phyloP scores from a whole-genome alignment of 2,888 invertebrate genomes.

The Tipula helvola region DNA sequence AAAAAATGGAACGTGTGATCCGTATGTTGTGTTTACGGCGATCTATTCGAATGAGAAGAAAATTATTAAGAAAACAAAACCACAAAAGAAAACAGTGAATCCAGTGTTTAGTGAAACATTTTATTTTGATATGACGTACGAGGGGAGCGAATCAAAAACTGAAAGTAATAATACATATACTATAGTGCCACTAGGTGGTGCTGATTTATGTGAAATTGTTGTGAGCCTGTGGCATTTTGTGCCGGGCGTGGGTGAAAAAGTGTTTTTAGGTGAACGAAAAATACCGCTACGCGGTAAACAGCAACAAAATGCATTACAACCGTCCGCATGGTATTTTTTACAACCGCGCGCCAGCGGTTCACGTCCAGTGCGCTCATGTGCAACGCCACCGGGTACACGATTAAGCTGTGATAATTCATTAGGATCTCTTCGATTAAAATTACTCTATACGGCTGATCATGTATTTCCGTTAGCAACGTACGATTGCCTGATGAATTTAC shows the following conservation, averaged over 20 bases:
- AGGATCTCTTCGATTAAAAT: conserved; percentile 72
- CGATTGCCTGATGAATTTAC: conserved; percentile 59
- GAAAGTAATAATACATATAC: conserved; percentile 39
- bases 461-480: conserved; percentile 77
- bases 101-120: conserved; percentile 83
- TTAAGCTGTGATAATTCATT: conserved; percentile 48
- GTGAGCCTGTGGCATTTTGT: conserved; percentile 80
- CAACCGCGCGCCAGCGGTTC: conserved; percentile 55
- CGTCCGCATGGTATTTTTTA: conserved; percentile 65
- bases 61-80: conserved; percentile 68
- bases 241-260: conserved; percentile 62
- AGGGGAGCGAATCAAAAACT: conserved; percentile 37
- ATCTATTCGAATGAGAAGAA: conserved; percentile 69
- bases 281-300: conserved; percentile 59
- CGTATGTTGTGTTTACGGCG: conserved; percentile 71
- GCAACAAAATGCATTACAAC: conserved; percentile 44
- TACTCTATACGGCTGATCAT: conserved; percentile 81
- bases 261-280: conserved; percentile 80
- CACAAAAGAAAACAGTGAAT: conserved; percentile 79
- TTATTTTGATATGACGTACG: conserved; percentile 55
- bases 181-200: conserved; percentile 43
- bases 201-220: conserved; percentile 66
- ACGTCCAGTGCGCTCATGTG: conserved; percentile 45
- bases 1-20: conserved; percentile 84
- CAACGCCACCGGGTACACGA: conserved; percentile 63